Base-by-base conservation (phyloP, 2,113 vertebrate genomes). In the Geothlypis trichas region DNA sequence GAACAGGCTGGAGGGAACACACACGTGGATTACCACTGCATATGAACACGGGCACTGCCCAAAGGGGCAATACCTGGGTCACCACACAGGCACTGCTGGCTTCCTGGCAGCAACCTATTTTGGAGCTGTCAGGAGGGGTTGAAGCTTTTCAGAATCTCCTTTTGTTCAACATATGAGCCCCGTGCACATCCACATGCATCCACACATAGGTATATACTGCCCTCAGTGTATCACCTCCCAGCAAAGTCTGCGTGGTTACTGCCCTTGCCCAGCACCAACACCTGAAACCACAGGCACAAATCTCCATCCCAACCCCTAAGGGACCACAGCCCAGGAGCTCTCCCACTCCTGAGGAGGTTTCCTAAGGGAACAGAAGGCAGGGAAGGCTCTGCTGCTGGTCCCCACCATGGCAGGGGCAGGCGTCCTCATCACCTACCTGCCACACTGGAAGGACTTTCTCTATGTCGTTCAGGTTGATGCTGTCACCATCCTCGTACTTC, bases 391-490 rank as follows among this genome's bases (percentile, higher is more conserved):
- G 66, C 31, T 65, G 65, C 41, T 72, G 35, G 31, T 65, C 12
- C 39, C 63, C n/a, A 51, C n/a, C 0, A 0, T 17, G 55, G 20
- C 3, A 2, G 1, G 1, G 72, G 15, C 2, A 31, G 17, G 26
- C 7, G 10, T 24, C 24, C 54, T 24, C 6, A 15, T 51, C 58
- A 98, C 99, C 97, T 97, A 99, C 99, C 89, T 98, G 97, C 98
- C 98, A 98, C 83, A 98, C 97, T 1, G 99, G 99, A 51, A 99
- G 98, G 87, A 99, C 99, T 89, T 99, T 99, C 96, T 99, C 99
- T 35, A 99, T 99, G 97, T 99, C 99, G 0, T 99, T 99, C 98
- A 99, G 97, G 97, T 99, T 99, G 93, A 99, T 99, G 41, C 98
- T 95, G 2, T 99, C 99, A 26, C 99, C 98, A 18, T 99, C 99